Conservation (phyloP, 1,140 invertebrate species). For the Battus philenor region DNA sequence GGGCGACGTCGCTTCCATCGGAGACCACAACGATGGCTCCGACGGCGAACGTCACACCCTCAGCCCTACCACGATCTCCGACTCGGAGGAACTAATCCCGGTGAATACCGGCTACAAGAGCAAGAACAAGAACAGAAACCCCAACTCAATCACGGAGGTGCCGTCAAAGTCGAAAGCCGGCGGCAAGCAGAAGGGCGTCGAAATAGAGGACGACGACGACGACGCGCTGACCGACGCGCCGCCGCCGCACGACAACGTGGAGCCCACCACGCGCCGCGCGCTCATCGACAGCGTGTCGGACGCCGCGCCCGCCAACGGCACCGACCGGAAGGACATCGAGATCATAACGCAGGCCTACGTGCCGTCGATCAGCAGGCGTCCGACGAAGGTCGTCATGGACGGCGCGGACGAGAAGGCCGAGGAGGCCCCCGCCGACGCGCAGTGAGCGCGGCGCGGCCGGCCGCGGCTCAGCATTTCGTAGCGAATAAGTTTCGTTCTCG, state of each 20-base stretch:
- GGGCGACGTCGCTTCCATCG: slow-evolving; percentile 68
- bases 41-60: slow-evolving; percentile 20
- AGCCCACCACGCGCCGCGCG: slow-evolving; percentile 60
- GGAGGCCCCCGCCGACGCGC: slow-evolving; percentile 22
- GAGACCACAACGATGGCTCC: slow-evolving; percentile 49
- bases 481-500: slow-evolving; percentile 64
- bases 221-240: slow-evolving; percentile 57
- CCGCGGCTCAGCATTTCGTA: slow-evolving; percentile 62
- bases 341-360: slow-evolving; percentile 63
- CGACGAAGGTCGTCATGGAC: slow-evolving; percentile 58
- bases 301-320: slow-evolving; percentile 36
- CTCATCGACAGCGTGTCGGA: slow-evolving; percentile 64
- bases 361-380: slow-evolving; percentile 50
- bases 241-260: slow-evolving; percentile 55
- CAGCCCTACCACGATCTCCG: slow-evolving; percentile 40
- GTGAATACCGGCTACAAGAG: slow-evolving; percentile 65
- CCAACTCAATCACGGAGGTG: slow-evolving; percentile 62
- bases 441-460: slow-evolving; percentile 31
- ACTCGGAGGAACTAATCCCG: slow-evolving; percentile 63
- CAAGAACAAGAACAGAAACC: slow-evolving; percentile 61
- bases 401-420: slow-evolving; percentile 39
- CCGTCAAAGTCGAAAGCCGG: slow-evolving; percentile 46
- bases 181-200: slow-evolving; percentile 49
- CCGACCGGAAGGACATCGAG: slow-evolving; percentile 58
- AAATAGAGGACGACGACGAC: slow-evolving; percentile 60